Base-by-base conservation (phyloP, 2,888 invertebrate genomes). In the Phanerotoma sp. region DNA sequence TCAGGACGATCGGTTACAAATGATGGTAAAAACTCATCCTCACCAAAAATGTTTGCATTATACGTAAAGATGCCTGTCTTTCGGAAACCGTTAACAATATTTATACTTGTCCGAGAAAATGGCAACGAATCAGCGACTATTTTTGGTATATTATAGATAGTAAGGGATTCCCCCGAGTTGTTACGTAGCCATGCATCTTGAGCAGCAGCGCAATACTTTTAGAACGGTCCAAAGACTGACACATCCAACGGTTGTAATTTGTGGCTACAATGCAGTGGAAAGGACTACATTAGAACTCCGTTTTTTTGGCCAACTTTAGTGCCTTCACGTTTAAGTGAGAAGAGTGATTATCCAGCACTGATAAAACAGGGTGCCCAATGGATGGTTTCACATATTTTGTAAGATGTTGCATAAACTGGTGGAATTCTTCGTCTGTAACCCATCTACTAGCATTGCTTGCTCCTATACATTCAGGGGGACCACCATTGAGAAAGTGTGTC, bases 81-180 rank as follows among this genome's bases (percentile, higher is more conserved):
- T 18, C 28, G 20, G 33, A 55, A 55, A 15, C 30, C 50, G 13
- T 50, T 38, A 7, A 25, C 16, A 13, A 51, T 40, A 28, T 55
- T 55, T 16, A 18, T 33, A 22, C 6, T 15, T 10, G 55, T 51
- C 15, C 18, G 4, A 42, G 70, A 63, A 57, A 66, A 62, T 53
- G 66, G 64, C 56, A 69, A 67, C 7, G 76, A 75, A 50, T 61
- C 60, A 25, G 62, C 68, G 11, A 74, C 66, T 55, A 73, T 70
- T 56, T 58, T 67, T 50, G 75, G 70, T 13, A 78, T 68, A 52
- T 78, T 67, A 62, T 79, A 76, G 32, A 78, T 77, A 2, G 71
- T 68, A n/a, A 78, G 65, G 16, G 71, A 66, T 57, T 73, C 68
- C 3, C 77, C 76, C 35, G 75, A 72, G 58, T 78, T 62, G 46